phyloP scores from a whole-genome alignment of 2,113 vertebrate species.

The Petromus typicus region DNA sequence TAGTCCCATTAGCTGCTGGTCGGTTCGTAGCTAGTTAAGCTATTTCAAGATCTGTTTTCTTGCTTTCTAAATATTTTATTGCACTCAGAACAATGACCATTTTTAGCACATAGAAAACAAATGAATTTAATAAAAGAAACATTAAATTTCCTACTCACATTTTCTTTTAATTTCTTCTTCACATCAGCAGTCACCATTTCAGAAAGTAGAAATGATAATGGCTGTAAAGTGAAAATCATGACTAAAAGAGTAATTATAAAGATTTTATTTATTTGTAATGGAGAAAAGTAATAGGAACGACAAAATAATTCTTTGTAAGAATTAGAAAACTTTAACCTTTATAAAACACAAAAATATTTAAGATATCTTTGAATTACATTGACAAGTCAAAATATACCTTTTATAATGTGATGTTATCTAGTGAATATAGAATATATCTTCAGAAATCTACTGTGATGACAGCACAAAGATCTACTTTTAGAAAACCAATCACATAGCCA shows the following conservation, averaged over 20 bases:
- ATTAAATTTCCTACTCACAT: background rate
- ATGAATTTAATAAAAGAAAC: background rate
- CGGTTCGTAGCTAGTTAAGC: background rate
- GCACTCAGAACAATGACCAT: background rate
- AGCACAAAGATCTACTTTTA: background rate
- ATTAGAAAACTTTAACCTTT: background rate
- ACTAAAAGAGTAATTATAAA: background rate
- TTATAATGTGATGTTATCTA: background rate
- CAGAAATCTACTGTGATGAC: background rate
- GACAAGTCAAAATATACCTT: background rate
- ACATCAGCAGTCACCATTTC: background rate
- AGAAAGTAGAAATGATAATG: background rate
- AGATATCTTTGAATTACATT: background rate
- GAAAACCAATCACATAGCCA: background rate
- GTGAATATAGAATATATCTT: background rate
- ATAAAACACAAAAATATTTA: background rate
- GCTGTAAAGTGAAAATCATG: background rate
- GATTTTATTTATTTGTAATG: background rate
- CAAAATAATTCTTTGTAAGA: background rate
- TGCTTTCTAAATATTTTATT: constrained; percentile 3
- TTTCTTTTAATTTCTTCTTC: background rate
- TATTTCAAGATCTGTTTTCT: background rate
- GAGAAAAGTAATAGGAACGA: background rate
- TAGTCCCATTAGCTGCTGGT: background rate
- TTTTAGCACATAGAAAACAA: background rate